Base-by-base conservation (phyloP, 1,140 invertebrate genomes). In the Drosophila sturtevanti region DNA sequence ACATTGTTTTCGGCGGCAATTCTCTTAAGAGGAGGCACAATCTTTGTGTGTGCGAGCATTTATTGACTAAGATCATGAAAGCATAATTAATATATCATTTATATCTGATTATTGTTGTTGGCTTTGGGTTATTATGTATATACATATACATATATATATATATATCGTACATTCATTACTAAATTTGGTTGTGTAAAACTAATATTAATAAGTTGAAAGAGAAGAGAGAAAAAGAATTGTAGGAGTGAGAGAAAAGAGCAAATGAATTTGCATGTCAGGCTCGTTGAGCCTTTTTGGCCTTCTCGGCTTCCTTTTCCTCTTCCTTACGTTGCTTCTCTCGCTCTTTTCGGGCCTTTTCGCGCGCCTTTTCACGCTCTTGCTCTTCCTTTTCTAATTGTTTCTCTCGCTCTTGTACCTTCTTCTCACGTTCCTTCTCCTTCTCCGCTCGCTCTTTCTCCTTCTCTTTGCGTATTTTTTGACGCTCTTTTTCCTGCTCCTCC, bases 401-500 rank as follows among this genome's bases (percentile, higher is more conserved):
- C 24, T 79, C 71, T 7, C 7, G 35, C 48, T 77, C 61, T 24
- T 68, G 51, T 10, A 14, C 34, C 21, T 68, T 54, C 22, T 54
- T 48, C 0, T 61, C 34, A 7, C 63, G 61, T 61, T 77, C 60
- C 51, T 69, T 72, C 16, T 70, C 31, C 0, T 35, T 44, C 21
- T 72, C 67, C 22, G 61, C 79, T 31, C 54, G 62, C 35, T 64
- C 34, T 37, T 76, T 68, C 18, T 72, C 79, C 67, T 74, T 63
- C 38, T 74, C 73, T 63, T 78, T 78, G 9, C 54, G 56, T 1
- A 51, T 14, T 44, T 73, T 54, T 0, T 71, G 51, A 18, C 79
- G 72, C 51, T 82, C 76, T 54, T 87, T 87, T n/a, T 76, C 38
- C 22, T 71, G 51, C 22, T 79, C 79, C 1, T 73, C 52, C 0